phyloP scores from a whole-genome alignment of 92 coral and sea anemone species.

The Parazoanthus darwini region DNA sequence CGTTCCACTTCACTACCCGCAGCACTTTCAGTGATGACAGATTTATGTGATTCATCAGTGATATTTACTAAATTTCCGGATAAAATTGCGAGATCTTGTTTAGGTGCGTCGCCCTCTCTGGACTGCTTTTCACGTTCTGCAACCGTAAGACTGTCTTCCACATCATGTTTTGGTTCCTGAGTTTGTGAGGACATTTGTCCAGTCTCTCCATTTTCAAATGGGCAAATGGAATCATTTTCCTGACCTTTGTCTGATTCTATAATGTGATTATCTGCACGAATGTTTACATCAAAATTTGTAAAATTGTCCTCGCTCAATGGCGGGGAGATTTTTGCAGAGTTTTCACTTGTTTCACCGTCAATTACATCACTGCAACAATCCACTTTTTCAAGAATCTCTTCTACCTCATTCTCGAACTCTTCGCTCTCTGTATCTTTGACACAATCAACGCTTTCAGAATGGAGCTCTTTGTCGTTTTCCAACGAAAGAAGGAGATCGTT shows the following conservation, averaged over 20 bases:
- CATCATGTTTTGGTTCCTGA: not conserved
- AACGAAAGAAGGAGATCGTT: not conserved
- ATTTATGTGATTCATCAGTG: not conserved
- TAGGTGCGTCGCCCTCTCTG: not conserved
- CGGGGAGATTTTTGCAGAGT: not conserved
- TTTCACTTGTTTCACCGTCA: not conserved
- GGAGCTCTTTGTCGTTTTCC: not conserved
- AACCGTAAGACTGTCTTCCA: not conserved
- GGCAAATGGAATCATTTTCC: not conserved
- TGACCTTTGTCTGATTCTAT: conserved; percentile 6
- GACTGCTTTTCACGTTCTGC: not conserved
- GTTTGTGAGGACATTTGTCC: not conserved
- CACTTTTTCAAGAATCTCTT: conserved; percentile 26
- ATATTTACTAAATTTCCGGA: not conserved
- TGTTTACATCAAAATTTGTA: not conserved
- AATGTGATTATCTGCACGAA: not conserved
- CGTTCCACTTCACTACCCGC: not conserved
- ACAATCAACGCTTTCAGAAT: conserved; percentile 3
- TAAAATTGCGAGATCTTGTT: not conserved
- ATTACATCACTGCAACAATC: conserved; percentile 1
- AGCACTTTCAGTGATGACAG: not conserved
- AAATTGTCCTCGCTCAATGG: not conserved
- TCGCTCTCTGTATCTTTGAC: not conserved
- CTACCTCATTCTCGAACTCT: conserved; percentile 35
- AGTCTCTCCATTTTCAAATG: conserved; percentile 3